Percentiles rank a stretch among this genome's conserved stretches.
Conservation (phyloP, 2,888 invertebrate species). For the Catonia carolina region DNA sequence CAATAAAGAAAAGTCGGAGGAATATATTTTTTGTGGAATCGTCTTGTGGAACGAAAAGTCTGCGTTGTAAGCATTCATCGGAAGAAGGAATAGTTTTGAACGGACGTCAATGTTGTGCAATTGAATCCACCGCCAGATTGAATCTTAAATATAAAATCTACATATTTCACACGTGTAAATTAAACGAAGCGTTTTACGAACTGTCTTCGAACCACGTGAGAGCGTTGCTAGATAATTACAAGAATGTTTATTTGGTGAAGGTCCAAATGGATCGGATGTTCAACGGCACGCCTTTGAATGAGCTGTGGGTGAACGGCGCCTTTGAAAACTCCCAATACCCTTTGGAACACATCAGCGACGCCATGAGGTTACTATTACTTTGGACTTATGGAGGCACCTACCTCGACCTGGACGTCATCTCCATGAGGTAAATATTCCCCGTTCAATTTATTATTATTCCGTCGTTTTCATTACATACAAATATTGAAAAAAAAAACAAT, state of each 20-base stretch:
- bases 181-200: constrained; percentile 14
- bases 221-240: constrained; percentile 43
- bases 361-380: constrained; percentile 23
- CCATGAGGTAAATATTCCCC: constrained; percentile 27
- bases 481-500: too few relatives aligned
- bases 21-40: too few relatives aligned
- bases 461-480: too few relatives aligned
- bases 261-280: constrained; percentile 11
- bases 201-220: constrained; percentile 33
- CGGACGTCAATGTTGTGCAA: constrained; percentile 19
- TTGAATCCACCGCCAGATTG: constrained; percentile 21
- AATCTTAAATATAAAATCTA: constrained; percentile 17
- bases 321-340: constrained; percentile 21
- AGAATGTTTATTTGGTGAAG: constrained; percentile 24
- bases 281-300: constrained; percentile 1
- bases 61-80: neutral
- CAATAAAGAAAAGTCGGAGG: too few relatives aligned
- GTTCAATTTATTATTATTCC: too few relatives aligned
- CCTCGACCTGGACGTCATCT: constrained; percentile 28
- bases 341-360: constrained; percentile 27
- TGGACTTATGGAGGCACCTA: constrained; percentile 29
- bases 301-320: constrained; percentile 3
- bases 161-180: constrained; percentile 19
- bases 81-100: constrained; percentile 3
- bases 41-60: too few relatives aligned